Conservation (phyloP, 2,888 invertebrate genomes). For the Hemicrepidius hirtus region DNA sequence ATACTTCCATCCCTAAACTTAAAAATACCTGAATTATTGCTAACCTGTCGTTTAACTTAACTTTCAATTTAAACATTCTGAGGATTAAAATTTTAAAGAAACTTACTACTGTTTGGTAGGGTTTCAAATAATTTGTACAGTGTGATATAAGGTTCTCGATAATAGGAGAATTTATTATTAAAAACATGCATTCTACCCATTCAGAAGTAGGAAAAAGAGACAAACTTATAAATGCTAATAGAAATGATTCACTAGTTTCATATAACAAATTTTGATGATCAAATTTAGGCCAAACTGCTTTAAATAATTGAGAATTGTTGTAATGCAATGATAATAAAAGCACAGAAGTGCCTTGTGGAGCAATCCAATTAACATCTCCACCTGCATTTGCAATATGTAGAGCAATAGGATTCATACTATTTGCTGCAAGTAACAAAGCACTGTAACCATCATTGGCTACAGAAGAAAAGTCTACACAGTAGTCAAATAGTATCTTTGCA, state of each 20-base stretch:
- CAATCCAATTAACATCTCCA: conserved; percentile 56
- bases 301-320: conserved; percentile 30
- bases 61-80: neutral
- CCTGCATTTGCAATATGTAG: conserved; percentile 59
- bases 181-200: conserved; percentile 44
- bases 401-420: conserved; percentile 54
- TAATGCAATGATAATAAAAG: conserved; percentile 35
- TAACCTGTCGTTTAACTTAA: conserved; percentile 34
- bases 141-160: neutral
- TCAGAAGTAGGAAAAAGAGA: conserved; percentile 13
- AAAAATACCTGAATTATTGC: conserved; percentile 41
- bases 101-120: neutral
- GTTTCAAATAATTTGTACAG: neutral
- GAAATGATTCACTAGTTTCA: neutral
- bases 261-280: conserved; percentile 11
- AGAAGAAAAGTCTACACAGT: conserved; percentile 59
- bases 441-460: conserved; percentile 54
- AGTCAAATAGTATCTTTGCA: conserved; percentile 58
- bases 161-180: conserved; percentile 34
- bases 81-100: neutral
- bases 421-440: conserved; percentile 57
- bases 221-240: neutral
- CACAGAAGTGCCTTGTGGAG: conserved; percentile 37
- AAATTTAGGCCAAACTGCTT: conserved; percentile 23
- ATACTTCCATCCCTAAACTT: conserved; percentile 35